A percentile compares a stretch with the other conserved stretches of the same genome.
These are phyloP conservation scores for Aurelia sp. DNA, from an alignment of 30 jellyfish, hydroid and myxozoan species.

Conservation along the genomic window DNA sequence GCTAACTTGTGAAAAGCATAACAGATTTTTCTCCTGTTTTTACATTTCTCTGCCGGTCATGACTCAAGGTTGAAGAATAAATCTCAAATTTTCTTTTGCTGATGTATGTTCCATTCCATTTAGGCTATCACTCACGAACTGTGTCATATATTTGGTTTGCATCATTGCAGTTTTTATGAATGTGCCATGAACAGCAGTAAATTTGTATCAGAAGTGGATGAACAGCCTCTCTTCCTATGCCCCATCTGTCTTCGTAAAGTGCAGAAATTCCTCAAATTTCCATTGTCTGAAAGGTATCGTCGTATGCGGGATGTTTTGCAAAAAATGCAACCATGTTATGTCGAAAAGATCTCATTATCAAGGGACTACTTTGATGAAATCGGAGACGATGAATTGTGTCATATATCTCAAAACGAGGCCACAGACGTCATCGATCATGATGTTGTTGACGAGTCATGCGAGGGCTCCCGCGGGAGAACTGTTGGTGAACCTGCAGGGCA, in stretches of 20 bases:
- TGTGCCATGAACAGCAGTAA: conserved; percentile 86
- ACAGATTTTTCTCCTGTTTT: no score
- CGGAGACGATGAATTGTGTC: neutral
- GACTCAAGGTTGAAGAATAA: no score
- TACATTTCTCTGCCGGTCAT: no score
- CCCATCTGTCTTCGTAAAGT: conserved; percentile 96
- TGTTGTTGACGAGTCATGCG: neutral
- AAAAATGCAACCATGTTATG: conserved; percentile 46
- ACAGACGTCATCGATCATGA: neutral
- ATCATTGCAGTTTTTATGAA: conserved; percentile 85
- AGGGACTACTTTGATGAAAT: conserved; percentile 9
- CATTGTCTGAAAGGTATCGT: conserved; percentile 66
- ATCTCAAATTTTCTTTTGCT: no score
- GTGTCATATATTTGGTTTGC: conserved; percentile 87
- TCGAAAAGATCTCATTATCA: conserved; percentile 18
- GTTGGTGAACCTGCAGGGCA: conserved; percentile 41
- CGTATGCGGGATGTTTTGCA: conserved; percentile 26
- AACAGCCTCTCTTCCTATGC: conserved; percentile 88
- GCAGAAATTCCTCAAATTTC: conserved; percentile 75
- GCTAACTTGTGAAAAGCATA: no score
- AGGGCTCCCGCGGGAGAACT: neutral
- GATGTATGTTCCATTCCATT: neutral
- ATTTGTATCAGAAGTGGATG: conserved; percentile 68
- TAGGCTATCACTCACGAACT: conserved; percentile 88
- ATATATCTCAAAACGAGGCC: neutral